Base-by-base conservation (phyloP, 1,140 invertebrate genomes). In the Phymastichus coffea region DNA sequence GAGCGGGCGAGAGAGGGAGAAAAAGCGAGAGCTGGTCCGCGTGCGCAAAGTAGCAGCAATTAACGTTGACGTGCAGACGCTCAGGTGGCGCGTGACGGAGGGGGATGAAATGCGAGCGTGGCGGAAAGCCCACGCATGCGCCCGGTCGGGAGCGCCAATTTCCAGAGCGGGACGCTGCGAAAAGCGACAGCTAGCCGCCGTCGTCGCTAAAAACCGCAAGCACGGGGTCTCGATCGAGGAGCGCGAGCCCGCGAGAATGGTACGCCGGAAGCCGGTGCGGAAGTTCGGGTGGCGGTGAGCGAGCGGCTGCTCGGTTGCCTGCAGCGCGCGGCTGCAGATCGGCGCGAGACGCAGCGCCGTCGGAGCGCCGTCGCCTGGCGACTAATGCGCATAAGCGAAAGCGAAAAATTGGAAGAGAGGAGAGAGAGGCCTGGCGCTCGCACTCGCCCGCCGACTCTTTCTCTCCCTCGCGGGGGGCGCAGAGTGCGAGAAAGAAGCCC, bases 111-210 rank as follows among this genome's bases (percentile, higher is more conserved):
- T n/a, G n/a, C n/a, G n/a, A n/a, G n/a, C n/a, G n/a, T n/a, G n/a
- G n/a, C n/a, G n/a, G n/a, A n/a, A n/a, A n/a, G n/a, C n/a, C n/a
- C n/a, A n/a, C n/a, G n/a, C n/a, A n/a, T n/a, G n/a, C n/a, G n/a
- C n/a, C n/a, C 43, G 30, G 15, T 10, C 22, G 70, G 70, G 70
- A 67, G 63, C 67, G 68, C 70, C 66, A 63, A 68, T 63, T 72
- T 63, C 56, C 51, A 53, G 46, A 58, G 63, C 56, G 68, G 66
- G 64, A 63, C 51, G 53, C 48, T 62, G 67, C 55, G 57, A 64
- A 15, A 56, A 56, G 53, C 22, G 47, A 33, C 26, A 56, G 47
- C 47, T 56, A 56, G 47, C 47, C 30, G 23, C 14, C 28, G 12
- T 26, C 6, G 1, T 10, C 33, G 28, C 4, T 20, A 25, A n/a